Evolutionary conservation across 2,797 vertebrate species (phyloP), one percentile per base, ranked within the genome.

Genomic region (Pseudopleuronectes americanus): DNA sequence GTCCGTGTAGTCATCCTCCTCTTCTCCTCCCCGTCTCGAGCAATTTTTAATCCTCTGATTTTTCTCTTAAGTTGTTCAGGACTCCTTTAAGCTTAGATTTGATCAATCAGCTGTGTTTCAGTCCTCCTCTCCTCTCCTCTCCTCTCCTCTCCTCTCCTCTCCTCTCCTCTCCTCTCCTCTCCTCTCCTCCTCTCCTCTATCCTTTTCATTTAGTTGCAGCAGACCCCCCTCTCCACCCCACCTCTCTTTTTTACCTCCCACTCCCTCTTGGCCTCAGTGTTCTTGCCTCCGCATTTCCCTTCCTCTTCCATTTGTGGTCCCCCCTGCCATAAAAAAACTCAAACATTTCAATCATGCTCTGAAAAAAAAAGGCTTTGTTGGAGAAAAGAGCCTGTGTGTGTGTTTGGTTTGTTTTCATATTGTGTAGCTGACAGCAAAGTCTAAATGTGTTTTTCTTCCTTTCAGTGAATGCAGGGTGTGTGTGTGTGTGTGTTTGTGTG

Each of bases 21-120:
- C 48, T 68, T 74, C 57, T 67, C 71, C 62, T 66, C 77, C 74
- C 72, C 48, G 62, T 79, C 71, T 77, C 74, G 43, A 41, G 69
- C 82, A 81, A 57, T 82, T 55, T 77, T 76, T 88, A 81, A 90
- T 84, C 72, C 73, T 72, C 67, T 81, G 59, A 22, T 76, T 86
- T 86, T 84, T 74, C 61, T 81, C 77, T 82, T 49, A 76, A 74
- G 77, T 81, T 14, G 33, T 84, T 67, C 24, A 74, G 85, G 73
- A 84, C 82, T 90, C 65, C 80, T 84, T 26, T 80, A 85, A 71
- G 84, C 66, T 74, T 83, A 88, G 80, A 87, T 81, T 58, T 73
- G 78, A 87, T 91, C 86, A 87, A 79, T 90, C 82, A 67, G 72
- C 58, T 64, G 60, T 74, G 72, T 56, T 64, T 82, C 72, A 68